Evolutionary conservation across 1,140 invertebrate genomes (phyloP).

Genomic region (Drosophila sechellia): DNA sequence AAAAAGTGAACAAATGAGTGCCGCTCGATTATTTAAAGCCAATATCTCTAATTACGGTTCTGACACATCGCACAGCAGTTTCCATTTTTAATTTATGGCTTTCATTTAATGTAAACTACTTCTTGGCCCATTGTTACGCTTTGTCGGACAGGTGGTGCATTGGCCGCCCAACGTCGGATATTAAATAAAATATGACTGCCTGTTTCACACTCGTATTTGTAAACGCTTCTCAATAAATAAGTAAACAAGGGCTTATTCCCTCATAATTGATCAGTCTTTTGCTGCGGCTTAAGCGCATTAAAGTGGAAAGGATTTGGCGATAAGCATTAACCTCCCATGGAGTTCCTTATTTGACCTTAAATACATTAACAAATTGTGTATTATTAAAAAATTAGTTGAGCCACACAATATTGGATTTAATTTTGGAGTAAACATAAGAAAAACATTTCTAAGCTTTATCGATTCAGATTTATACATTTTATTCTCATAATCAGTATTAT

Average conservation of each 20-base stretch:
- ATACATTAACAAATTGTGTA: no score
- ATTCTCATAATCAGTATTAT: no score
- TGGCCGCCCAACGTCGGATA: slow-evolving; percentile 47
- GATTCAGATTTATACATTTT: no score
- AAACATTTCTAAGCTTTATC: no score
- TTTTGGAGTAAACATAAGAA: no score
- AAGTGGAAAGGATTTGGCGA: no score
- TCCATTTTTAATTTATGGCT: slow-evolving; percentile 72
- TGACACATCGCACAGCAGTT: slow-evolving; percentile 71
- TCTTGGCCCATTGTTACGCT: slow-evolving; percentile 60
- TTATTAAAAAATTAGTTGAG: no score
- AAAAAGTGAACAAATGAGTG: slow-evolving; percentile 70
- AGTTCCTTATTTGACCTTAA: no score
- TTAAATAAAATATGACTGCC: slow-evolving; percentile 8
- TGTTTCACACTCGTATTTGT: slow-evolving; percentile 7
- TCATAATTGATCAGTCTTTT: neutral
- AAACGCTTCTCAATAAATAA: slow-evolving; percentile 15
- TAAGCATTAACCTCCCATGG: no score
- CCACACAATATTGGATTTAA: no score
- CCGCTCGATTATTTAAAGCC: slow-evolving; percentile 63
- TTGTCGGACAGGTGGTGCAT: slow-evolving; percentile 67
- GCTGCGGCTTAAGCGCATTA: no score
- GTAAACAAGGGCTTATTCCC: slow-evolving; percentile 6
- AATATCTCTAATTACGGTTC: slow-evolving; percentile 80
- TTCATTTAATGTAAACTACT: slow-evolving; percentile 69